Evolutionary conservation across 2,888 invertebrate species (phyloP), one percentile per base, ranked within the genome.

Genomic region (Heliconius ethilla): DNA sequence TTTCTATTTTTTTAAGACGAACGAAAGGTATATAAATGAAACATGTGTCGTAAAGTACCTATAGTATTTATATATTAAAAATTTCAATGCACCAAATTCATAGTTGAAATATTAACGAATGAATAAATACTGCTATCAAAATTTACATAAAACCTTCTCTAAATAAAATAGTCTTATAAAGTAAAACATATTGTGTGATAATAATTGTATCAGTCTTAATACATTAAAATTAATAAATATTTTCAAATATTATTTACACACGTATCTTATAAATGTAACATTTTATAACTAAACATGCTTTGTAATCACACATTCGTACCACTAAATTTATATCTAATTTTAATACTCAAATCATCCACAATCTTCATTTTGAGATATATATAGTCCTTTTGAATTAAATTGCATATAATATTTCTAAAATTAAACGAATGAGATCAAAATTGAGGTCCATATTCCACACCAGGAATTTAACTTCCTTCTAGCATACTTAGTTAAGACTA

Each of bases 391-490:
- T 33, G 62, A 29, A 37, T 75, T 75, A 75, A 76, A 45, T 70
- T 70, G 45, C 29, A 18, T 63, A 33, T 40, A 51, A 63, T 70
- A 62, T 76, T 63, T 75, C 63, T 75, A 67, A 37, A 67, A 75
- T 78, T 76, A 78, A 76, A 67, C 69, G 70, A 81, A 75, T 83
- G 83, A 83, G 83, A 83, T 83, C 83, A 82, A 75, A 79, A 66
- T 72, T 78, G 80, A 81, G 82, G 81, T 81, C 70, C 72, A 67
- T 51, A 65, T 37, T 73, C 74, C 72, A 70, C 59, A 67, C 33
- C 27, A 74, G 62, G 25, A 22, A 37, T 27, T 73, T 22, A 27
- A 55, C 15, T 74, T 74, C 25, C 37, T 15, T 18, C 27, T 25
- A 3, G 18, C 63, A 74, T 63, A 63, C 18, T 27, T 22, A 5